Conservation (phyloP, 2,888 invertebrate species). For the Campaea margaritaria region DNA sequence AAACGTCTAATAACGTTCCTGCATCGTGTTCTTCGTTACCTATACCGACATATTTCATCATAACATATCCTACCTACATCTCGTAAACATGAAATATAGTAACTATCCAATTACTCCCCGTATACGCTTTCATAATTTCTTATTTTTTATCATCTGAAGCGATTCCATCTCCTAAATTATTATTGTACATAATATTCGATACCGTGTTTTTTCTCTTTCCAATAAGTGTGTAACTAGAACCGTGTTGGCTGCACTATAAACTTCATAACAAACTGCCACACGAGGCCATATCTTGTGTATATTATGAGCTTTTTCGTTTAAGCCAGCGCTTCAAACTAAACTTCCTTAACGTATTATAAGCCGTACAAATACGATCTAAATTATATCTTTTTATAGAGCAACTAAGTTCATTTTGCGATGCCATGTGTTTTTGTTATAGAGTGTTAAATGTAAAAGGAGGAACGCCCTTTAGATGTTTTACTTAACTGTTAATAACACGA, state of each 20-base stretch:
- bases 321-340: slow-evolving; percentile 56
- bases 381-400: slow-evolving; percentile 7
- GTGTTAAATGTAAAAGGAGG: slow-evolving; percentile 54
- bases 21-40: slow-evolving; percentile 63
- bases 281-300: slow-evolving; percentile 81
- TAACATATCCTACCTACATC: slow-evolving; percentile 58
- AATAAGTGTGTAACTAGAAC: slow-evolving; percentile 76
- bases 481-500: slow-evolving; percentile 73
- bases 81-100: slow-evolving; percentile 66
- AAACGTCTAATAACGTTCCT: slow-evolving; percentile 78
- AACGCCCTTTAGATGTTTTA: slow-evolving; percentile 76
- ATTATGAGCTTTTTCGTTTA: slow-evolving; percentile 84
- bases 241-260: slow-evolving; percentile 79
- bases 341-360: slow-evolving; percentile 48
- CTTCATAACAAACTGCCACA: slow-evolving; percentile 83
- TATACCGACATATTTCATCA: slow-evolving; percentile 59
- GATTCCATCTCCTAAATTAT: slow-evolving; percentile 74
- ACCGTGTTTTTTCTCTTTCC: slow-evolving; percentile 64
- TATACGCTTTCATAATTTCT: slow-evolving; percentile 63
- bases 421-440: slow-evolving; percentile 36
- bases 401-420: slow-evolving; percentile 52
- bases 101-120: slow-evolving; percentile 68
- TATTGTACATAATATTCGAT: slow-evolving; percentile 66
- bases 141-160: slow-evolving; percentile 49
- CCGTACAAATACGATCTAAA: slow-evolving; percentile 41